phyloP scores from a whole-genome alignment of 2,113 vertebrate species.

The Progne subis region DNA sequence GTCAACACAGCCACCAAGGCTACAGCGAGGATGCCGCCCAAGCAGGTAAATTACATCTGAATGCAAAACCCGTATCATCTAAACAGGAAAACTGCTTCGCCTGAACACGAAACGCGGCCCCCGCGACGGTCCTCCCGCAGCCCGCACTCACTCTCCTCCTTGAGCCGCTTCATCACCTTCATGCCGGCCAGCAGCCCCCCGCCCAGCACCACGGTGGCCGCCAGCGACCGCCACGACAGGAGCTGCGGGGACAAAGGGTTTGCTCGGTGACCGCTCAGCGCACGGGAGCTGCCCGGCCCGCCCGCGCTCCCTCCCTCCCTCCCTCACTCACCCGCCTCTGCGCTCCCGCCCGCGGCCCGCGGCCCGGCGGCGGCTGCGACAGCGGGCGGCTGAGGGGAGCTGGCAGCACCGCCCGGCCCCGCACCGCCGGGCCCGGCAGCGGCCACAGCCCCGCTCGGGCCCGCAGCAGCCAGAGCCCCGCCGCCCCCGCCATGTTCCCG shows the following conservation, averaged over 20 bases:
- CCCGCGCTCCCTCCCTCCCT: background rate
- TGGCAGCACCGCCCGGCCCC: no score
- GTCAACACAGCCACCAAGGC: fast-evolving
- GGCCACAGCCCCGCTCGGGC: no score
- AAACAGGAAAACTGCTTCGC: fast-evolving
- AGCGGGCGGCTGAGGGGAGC: no score
- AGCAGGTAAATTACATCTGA: fast-evolving
- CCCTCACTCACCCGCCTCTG: no score
- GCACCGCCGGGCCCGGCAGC: no score
- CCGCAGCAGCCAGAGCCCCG: no score
- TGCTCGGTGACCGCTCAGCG: background rate
- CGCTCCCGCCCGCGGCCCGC: no score
- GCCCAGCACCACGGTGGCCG: slow-evolving; percentile 84
- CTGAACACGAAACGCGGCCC: fast-evolving
- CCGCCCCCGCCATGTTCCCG: no score
- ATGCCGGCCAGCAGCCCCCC: slow-evolving; percentile 84
- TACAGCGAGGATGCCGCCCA: background rate
- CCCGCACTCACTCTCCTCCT: slow-evolving; percentile 83
- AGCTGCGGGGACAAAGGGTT: slow-evolving; percentile 74
- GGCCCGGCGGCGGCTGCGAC: no score
- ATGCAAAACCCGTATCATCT: fast-evolving
- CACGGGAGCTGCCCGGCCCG: background rate
- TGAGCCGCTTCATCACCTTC: slow-evolving; percentile 88
- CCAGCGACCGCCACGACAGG: slow-evolving; percentile 93
- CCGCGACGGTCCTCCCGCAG: fast-evolving